Evolutionary conservation across 2,888 invertebrate genomes (phyloP).

Genomic region (Cancer borealis): DNA sequence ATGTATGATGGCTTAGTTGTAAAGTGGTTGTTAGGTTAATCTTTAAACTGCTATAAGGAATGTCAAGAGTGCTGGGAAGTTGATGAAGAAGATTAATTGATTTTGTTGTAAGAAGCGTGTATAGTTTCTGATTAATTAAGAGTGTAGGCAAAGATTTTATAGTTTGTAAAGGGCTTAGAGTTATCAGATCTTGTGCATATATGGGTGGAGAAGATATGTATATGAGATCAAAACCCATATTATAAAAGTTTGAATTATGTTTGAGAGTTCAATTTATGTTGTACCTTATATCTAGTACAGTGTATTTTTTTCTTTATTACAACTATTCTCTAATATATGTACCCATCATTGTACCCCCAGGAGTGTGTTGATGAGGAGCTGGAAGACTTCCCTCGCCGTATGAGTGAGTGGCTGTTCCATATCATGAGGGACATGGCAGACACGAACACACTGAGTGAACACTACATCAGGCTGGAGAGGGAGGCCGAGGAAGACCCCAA

Average conservation of each 20-base stretch:
- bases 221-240: too few species aligned
- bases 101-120: not conserved
- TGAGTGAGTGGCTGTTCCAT: conserved; percentile 99
- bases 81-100: not conserved
- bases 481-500: conserved; percentile 85
- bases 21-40: not conserved
- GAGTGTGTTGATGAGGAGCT: conserved; percentile 91
- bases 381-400: conserved; percentile 96
- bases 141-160: too few species aligned
- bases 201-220: not conserved
- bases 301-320: not conserved
- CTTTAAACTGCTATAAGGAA: not conserved
- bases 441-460: conserved; percentile 89
- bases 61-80: not conserved
- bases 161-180: too few species aligned
- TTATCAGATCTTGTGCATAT: not conserved
- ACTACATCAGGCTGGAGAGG: conserved; percentile 85
- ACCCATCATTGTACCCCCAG: conserved; percentile 80
- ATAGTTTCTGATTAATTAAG: too few species aligned
- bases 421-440: conserved; percentile 97
- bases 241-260: too few species aligned
- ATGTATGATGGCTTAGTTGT: not conserved
- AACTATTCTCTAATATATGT: too few species aligned
- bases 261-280: not conserved
- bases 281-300: not conserved